Conservation (phyloP, 2,797 vertebrate genomes). For the Jordanella pulchra region DNA sequence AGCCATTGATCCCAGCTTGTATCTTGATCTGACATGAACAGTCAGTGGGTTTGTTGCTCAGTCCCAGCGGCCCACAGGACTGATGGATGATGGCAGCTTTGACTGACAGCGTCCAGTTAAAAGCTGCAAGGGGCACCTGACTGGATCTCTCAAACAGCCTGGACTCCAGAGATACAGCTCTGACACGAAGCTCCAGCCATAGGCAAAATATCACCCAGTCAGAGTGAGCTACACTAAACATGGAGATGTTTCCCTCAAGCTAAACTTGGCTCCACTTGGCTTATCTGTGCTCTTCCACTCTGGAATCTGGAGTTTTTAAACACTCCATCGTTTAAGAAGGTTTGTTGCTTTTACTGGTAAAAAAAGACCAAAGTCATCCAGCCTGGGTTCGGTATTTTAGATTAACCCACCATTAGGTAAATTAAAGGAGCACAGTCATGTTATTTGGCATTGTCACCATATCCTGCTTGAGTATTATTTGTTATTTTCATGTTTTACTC, state of each 20-base stretch:
- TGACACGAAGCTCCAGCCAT: slow-evolving; percentile 12
- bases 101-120: slow-evolving; percentile 23
- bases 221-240: slow-evolving; percentile 22
- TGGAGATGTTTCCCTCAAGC: slow-evolving; percentile 33
- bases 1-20: not conserved
- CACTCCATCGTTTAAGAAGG: slow-evolving; percentile 28
- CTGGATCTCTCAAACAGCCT: slow-evolving; percentile 33
- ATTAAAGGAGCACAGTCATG: slow-evolving; percentile 7
- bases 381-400: slow-evolving; percentile 21
- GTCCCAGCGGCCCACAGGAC: slow-evolving; percentile 1
- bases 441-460: no score
- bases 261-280: slow-evolving; percentile 25
- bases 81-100: not conserved
- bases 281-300: slow-evolving; percentile 49
- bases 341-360: not conserved
- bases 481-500: no score
- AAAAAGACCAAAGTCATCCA: slow-evolving; percentile 33
- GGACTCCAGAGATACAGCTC: slow-evolving; percentile 31
- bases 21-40: not conserved
- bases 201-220: slow-evolving; percentile 35
- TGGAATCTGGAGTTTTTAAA: slow-evolving; percentile 27
- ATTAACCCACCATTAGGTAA: slow-evolving; percentile 3
- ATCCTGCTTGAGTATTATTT: no score
- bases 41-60: slow-evolving; percentile 3
- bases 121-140: slow-evolving; percentile 20